A percentile compares a stretch with the other conserved stretches of the same genome.
Evolutionary conservation across 64 coral and sea anemone genomes (phyloP).

Genomic region (Astreopora myriophthalma): DNA sequence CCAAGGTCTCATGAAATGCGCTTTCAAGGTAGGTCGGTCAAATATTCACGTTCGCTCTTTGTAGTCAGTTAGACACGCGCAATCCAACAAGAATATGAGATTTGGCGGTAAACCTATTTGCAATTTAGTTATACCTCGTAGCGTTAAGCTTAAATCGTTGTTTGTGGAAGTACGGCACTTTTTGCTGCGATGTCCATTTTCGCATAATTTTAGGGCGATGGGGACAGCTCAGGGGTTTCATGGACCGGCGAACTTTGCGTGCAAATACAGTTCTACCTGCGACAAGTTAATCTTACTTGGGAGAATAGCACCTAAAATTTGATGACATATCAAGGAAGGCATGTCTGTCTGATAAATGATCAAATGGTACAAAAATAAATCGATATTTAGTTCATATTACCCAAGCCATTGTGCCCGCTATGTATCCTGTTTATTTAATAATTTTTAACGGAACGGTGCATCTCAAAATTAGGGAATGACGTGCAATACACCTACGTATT

Average conservation of each 20-base stretch:
- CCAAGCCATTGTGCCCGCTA: neutral
- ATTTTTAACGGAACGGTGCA: neutral
- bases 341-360: neutral
- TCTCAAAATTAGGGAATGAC: neutral
- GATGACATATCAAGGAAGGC: neutral
- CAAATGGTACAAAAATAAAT: neutral
- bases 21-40: slow-evolving; percentile 17
- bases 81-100: neutral
- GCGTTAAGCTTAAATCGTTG: neutral
- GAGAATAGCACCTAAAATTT: neutral
- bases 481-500: neutral
- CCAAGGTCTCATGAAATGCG: slow-evolving; percentile 13
- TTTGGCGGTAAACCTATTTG: neutral
- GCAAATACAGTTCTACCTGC: neutral
- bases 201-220: neutral
- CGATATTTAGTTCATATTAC: neutral
- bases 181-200: neutral
- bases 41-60: neutral
- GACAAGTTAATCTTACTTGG: neutral
- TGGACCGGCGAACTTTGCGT: neutral
- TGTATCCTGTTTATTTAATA: neutral
- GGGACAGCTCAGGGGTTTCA: neutral
- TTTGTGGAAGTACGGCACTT: neutral
- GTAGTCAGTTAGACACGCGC: neutral
- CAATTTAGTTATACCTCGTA: neutral